Evolutionary conservation across 2,113 vertebrate genomes (phyloP), one percentile per base, ranked within the genome.

Genomic region (Grammomys dolichurus): DNA sequence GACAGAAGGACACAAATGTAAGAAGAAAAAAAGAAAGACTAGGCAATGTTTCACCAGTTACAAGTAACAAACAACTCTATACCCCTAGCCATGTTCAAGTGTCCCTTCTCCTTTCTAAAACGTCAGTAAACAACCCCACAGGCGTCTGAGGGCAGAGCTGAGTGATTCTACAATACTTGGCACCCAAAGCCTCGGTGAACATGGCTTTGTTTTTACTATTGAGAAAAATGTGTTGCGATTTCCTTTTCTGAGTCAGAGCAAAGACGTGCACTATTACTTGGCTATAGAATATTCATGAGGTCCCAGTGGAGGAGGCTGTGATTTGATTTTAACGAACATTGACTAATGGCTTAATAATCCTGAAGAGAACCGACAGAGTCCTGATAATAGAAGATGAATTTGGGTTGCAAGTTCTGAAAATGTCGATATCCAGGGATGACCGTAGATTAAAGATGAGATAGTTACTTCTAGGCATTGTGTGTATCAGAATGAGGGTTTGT

Each of bases 201-300:
- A 72, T 48, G 43, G 43, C 73, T 96, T 94, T 94, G 92, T 94
- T 95, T 96, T 95, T 65, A 75, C 94, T 85, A 70, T 88, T 86
- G 58, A 86, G 60, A 54, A 92, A 77, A 96, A 87, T 75, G 36
- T 51, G 72, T 70, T 77, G 82, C 36, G 86, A 5, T 85, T 6
- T 51, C 58, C 69, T 93, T 82, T 90, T 93, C 93, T 93, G 96
- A 96, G 92, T 97, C 92, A 95, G 81, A 90, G 28, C 58, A 89
- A 85, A 89, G 85, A 51, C 33, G 40, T 36, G 20, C 88, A 82
- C 46, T 60, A 31, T 56, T 60, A 43, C 51, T 80, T 93, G 90
- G 88, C 95, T 43, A 13, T 40, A 63, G 90, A 69, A 56, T 40
- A 8, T 77, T 86, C 81, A 67, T 84, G 90, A 95, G 89, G 77